phyloP scores from a whole-genome alignment of 2,113 vertebrate species.

The Piprites chloris region DNA sequence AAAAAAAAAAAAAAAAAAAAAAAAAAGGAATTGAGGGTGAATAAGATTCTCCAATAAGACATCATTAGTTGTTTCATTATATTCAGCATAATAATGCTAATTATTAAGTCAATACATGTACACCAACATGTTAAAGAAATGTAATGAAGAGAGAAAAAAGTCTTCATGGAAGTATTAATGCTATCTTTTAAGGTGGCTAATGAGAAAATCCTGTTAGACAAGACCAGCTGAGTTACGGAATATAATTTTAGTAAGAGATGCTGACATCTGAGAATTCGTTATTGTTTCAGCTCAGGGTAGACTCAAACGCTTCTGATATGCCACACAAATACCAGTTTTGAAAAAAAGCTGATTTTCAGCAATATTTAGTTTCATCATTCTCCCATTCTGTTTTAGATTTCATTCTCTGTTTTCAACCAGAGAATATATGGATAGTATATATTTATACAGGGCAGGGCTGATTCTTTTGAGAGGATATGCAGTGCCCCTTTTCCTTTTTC shows the following conservation, averaged over 20 bases:
- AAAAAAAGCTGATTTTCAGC: background rate
- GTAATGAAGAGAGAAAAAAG: background rate
- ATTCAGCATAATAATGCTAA: background rate
- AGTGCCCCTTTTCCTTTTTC: background rate
- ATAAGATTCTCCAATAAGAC: background rate
- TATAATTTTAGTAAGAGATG: background rate
- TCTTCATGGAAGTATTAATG: background rate
- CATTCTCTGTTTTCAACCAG: background rate
- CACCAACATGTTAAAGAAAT: background rate
- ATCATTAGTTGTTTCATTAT: background rate
- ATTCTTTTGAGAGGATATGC: background rate
- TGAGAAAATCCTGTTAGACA: constrained; percentile 22
- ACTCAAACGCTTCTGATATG: background rate
- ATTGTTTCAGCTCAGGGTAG: background rate
- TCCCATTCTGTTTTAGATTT: background rate
- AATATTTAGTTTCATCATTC: background rate
- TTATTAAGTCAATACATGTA: background rate
- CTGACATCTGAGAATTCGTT: background rate
- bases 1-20: background rate
- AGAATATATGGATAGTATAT: background rate
- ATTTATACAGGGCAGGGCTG: background rate
- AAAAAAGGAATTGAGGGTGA: background rate
- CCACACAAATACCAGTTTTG: background rate
- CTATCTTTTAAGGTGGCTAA: background rate
- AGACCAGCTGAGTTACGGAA: background rate